These are phyloP conservation scores for Apodemus speciosus DNA, from an alignment of 2,113 vertebrate genomes.

Conservation along the genomic window DNA sequence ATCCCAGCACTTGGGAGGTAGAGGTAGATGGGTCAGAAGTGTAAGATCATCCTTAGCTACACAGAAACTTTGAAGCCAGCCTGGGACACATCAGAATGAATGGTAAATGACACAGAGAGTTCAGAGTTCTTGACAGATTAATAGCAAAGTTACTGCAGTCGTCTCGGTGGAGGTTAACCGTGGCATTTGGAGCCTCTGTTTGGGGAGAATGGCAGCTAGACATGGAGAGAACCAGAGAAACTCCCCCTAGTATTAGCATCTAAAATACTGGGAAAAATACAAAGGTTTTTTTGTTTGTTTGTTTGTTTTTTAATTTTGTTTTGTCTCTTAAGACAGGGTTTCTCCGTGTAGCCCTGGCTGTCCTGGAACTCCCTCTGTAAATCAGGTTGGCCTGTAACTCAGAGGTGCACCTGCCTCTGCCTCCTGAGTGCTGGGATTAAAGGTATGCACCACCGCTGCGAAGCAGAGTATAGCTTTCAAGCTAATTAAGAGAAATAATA, in stretches of 20 bases:
- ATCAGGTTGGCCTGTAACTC: neutral
- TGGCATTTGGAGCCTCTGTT: neutral
- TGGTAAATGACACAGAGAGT: neutral
- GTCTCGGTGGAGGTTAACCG: neutral
- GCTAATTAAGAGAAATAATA: conserved; percentile 17
- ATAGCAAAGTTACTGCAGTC: neutral
- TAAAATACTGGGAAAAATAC: neutral
- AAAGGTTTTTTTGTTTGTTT: neutral
- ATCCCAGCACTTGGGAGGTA: neutral
- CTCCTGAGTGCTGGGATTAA: neutral
- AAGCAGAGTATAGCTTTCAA: neutral
- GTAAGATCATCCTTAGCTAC: neutral
- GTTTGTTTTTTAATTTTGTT: neutral
- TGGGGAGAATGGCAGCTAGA: neutral
- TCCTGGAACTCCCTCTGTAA: neutral
- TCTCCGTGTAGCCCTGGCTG: neutral
- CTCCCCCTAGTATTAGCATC: neutral
- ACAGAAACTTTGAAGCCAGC: neutral
- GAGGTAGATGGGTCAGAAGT: neutral
- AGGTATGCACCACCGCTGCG: neutral
- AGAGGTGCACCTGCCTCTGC: neutral
- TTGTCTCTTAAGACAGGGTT: neutral
- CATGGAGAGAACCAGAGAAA: neutral
- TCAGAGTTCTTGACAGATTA: conserved; percentile 16
- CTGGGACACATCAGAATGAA: neutral